Conservation (phyloP, 2,113 vertebrate genomes). For the Phrynocephalus versicolor region DNA sequence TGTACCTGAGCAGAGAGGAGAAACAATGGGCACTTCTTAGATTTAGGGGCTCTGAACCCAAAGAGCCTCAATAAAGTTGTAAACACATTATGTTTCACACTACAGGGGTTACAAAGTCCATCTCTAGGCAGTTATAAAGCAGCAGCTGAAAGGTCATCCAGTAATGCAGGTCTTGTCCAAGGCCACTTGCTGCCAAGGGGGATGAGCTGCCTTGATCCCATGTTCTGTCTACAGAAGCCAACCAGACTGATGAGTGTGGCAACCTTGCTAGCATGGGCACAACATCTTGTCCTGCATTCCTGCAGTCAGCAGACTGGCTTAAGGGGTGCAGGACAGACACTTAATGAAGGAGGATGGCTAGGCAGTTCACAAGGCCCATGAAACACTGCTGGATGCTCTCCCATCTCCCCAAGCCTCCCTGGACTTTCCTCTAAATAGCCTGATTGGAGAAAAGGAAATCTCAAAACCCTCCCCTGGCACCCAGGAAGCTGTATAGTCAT, state of each 20-base stretch:
- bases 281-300: neutral
- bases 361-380: too few relatives aligned
- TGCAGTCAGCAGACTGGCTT: neutral
- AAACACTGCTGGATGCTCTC: too few relatives aligned
- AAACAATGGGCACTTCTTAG: neutral
- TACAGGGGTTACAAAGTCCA: neutral
- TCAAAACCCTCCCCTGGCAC: neutral
- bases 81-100: neutral
- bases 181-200: too few relatives aligned
- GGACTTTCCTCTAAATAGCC: neutral
- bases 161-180: neutral
- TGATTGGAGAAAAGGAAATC: neutral
- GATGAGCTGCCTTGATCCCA: too few relatives aligned
- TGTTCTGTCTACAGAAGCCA: too few relatives aligned
- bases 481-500: neutral
- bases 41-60: neutral
- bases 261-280: neutral
- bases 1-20: constrained; percentile 70
- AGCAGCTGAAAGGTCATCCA: too few relatives aligned
- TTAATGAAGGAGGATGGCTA: too few relatives aligned
- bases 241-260: neutral
- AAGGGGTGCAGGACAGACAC: too few relatives aligned
- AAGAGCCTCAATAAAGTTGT: neutral
- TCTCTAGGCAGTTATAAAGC: neutral
- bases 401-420: too few relatives aligned